Percentiles rank a stretch among this genome's conserved stretches.
phyloP scores from a whole-genome alignment of 1,140 invertebrate species.

The Scaptomyza hsui region DNA sequence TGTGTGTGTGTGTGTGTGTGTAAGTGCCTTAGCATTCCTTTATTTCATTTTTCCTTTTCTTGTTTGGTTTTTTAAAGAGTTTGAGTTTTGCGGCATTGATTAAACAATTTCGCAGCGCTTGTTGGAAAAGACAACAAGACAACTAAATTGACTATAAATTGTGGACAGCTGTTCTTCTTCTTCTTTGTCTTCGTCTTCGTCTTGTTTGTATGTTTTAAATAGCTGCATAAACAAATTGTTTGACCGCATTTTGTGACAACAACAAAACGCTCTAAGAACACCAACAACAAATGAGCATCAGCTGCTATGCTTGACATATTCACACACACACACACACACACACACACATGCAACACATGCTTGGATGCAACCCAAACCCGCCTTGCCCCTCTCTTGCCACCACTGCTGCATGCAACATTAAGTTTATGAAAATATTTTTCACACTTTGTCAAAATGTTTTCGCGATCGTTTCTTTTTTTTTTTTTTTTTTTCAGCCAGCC shows the following conservation, averaged over 20 bases:
- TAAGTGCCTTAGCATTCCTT: constrained; percentile 28
- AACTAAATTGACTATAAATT: constrained; percentile 17
- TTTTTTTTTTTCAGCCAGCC: constrained; percentile 34
- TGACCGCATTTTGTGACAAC: constrained; percentile 72
- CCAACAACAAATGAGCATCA: constrained; percentile 73
- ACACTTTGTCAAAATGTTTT: constrained; percentile 64
- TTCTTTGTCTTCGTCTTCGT: background rate
- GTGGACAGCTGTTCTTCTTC: constrained; percentile 13
- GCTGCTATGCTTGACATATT: constrained; percentile 76
- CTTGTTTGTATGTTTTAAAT: constrained; percentile 52
- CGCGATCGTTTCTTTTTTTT: constrained; percentile 44
- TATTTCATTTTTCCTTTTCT: constrained; percentile 32
- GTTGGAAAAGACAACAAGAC: constrained; percentile 2
- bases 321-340: constrained; percentile 33
- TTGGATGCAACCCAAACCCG: constrained; percentile 38
- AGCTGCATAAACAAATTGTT: constrained; percentile 73
- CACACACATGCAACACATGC: constrained; percentile 19
- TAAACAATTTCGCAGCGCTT: constrained; percentile 59
- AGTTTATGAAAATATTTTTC: constrained; percentile 80
- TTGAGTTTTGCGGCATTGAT: constrained; percentile 67
- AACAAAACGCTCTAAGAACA: constrained; percentile 23
- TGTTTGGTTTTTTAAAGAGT: constrained; percentile 55
- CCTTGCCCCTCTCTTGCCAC: no score
- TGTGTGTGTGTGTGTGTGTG: constrained; percentile 14
- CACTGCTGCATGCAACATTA: constrained; percentile 36